Base-by-base conservation (phyloP, 2,888 invertebrate genomes). In the Spodoptera littoralis region DNA sequence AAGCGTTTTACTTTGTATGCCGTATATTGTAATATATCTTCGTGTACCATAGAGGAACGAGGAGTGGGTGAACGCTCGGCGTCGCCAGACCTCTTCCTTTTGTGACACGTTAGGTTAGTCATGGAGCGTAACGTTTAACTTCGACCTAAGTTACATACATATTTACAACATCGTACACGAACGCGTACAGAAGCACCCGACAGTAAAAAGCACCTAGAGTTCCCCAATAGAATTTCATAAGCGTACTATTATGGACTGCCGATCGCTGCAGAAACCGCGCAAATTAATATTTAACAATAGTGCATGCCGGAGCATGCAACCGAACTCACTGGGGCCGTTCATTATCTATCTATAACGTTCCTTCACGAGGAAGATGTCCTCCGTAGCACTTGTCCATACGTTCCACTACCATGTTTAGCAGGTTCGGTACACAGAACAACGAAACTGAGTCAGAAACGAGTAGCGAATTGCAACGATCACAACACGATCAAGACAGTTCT, bases 161-260 rank as follows among this genome's bases (percentile, higher is more conserved):
- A 94, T 94, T 91, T 94, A 94, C 93, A 93, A 88, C 85, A 85
- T 89, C 84, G 89, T 92, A 92, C 91, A 92, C 91, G 84, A 89
- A 91, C 87, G 89, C 90, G 90, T 92, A 92, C 89, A 91, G 90
- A 94, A 94, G 94, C 94, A 94, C 94, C 94, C 90, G 92, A 93
- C 90, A 92, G 90, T 91, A 91, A 91, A 91, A 94, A 94, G 94
- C 94, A 94, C 94, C 94, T 93, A 93, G 87, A 90, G 90, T 92
- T 94, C 90, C 89, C 91, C 86, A 92, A 90, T 92, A 91, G 90
- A 92, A 88, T 90, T 89, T 90, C 88, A 85, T 90, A 93, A 93
- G 92, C 92, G 90, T 91, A 90, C 88, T 82, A 86, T 84, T 86
- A 84, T 84, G 84, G 88, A 87, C 85, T 82, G 88, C 84, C 85